Percentiles rank a stretch among this genome's conserved stretches.
Evolutionary conservation across 2,888 invertebrate species (phyloP).

Genomic region (Drosophila hamatofila): DNA sequence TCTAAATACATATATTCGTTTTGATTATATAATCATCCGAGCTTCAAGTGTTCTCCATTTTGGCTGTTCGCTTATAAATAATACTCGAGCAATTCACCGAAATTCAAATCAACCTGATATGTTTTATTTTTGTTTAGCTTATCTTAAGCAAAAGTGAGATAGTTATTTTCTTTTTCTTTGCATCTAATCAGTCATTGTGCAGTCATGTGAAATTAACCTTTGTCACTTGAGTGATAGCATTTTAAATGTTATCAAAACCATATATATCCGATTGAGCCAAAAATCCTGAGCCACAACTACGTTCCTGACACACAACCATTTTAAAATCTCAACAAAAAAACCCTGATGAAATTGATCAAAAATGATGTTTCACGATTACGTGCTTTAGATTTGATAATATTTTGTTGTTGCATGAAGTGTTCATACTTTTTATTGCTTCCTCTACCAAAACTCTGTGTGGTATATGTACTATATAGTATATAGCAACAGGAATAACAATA

Average conservation of each 20-base stretch:
- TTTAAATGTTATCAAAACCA: background rate
- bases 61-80: background rate
- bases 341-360: constrained; percentile 14
- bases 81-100: background rate
- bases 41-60: background rate
- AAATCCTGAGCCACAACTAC: background rate
- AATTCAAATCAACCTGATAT: constrained; percentile 17
- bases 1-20: background rate
- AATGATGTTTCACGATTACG: constrained; percentile 29
- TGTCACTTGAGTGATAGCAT: background rate
- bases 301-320: background rate
- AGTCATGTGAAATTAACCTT: constrained; percentile 1
- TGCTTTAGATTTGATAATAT: constrained; percentile 10
- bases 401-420: constrained; percentile 19
- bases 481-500: constrained; percentile 1
- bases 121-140: constrained; percentile 9
- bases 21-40: background rate
- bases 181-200: constrained; percentile 6
- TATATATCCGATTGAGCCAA: background rate
- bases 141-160: constrained; percentile 7
- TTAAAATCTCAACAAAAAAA: background rate
- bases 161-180: background rate
- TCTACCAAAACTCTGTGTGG: constrained; percentile 10
- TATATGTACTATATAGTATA: background rate
- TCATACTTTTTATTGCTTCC: constrained; percentile 38